A percentile compares a stretch with the other conserved stretches of the same genome.
Evolutionary conservation across 2,113 vertebrate species (phyloP).

Genomic region (Lamprotornis superbus): DNA sequence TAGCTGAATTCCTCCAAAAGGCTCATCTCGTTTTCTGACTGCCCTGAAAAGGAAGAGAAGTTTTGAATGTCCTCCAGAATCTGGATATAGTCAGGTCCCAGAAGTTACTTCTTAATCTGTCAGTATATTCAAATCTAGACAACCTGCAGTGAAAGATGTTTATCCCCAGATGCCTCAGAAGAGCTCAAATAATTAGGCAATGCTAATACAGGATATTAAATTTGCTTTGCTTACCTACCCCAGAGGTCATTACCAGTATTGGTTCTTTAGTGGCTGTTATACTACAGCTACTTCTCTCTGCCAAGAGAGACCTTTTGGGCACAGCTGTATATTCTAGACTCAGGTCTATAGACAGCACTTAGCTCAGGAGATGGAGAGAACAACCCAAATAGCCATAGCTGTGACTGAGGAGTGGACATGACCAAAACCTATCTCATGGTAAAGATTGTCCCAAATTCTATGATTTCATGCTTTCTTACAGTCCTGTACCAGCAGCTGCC

Average conservation of each 20-base stretch:
- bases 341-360: not conserved
- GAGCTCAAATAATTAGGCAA: not conserved
- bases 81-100: not conserved
- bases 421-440: not conserved
- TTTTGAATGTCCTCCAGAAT: not conserved
- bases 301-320: not conserved
- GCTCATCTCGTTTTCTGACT: slow-evolving; percentile 83
- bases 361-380: not conserved
- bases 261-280: not conserved
- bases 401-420: accelerated
- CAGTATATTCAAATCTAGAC: not conserved
- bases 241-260: not conserved
- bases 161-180: not conserved
- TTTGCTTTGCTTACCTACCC: not conserved
- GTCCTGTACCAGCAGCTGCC: not conserved
- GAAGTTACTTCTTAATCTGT: not conserved
- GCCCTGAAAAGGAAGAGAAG: slow-evolving; percentile 68
- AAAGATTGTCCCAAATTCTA: not conserved
- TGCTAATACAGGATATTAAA: not conserved
- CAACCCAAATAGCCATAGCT: not conserved
- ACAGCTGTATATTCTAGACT: not conserved
- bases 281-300: not conserved
- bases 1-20: slow-evolving; percentile 96
- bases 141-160: not conserved
- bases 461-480: not conserved